Evolutionary conservation across 2,797 vertebrate species (phyloP), one percentile per base, ranked within the genome.

Genomic region (Pitangus sulphuratus): DNA sequence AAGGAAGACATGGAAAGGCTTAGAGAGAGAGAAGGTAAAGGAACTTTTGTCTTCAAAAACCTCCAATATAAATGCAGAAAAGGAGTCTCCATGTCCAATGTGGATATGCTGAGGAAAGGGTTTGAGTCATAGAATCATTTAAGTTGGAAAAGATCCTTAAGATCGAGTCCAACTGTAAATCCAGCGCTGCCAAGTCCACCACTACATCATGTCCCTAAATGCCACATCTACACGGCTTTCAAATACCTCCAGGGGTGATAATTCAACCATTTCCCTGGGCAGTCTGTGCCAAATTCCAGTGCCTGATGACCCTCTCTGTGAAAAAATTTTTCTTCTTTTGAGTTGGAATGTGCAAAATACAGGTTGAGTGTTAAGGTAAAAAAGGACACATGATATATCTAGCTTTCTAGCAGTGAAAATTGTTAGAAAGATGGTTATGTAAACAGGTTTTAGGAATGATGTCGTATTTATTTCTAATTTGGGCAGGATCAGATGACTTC

Each of bases 1-100:
- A 33, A 1, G 1, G 15, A 82, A 87, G 12, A 31, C 14, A n/a
- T 30, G 6, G 26, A 76, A 2, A 12, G 12, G 8, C 4, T 85
- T 66, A 62, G 4, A 48, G 15, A 66, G 65, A 87, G 11, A 56
- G 19, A 44, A 50, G 6, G 15, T 25, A 37, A 48, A 56, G 15
- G 8, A 57, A 39, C 25, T 19, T 72, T 15, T 3, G 3, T 48
- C 19, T 70, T 81, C 44, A 81, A 47, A 88, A 16, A 25, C 2
- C 31, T 57, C 4, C 0, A 0, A 4, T 25, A 40, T 37, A 66
- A 25, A 62, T 48, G 22, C 4, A 53, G 30, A 31, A 48, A 48
- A 84, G 10, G 9, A 42, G 3, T 90, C 12, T 37, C 8, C 8
- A 24, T 4, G 2, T 39, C 21, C 26, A 33, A 8, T 6, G 10